phyloP scores from a whole-genome alignment of 2,888 invertebrate genomes.

The Erebia epiphron region DNA sequence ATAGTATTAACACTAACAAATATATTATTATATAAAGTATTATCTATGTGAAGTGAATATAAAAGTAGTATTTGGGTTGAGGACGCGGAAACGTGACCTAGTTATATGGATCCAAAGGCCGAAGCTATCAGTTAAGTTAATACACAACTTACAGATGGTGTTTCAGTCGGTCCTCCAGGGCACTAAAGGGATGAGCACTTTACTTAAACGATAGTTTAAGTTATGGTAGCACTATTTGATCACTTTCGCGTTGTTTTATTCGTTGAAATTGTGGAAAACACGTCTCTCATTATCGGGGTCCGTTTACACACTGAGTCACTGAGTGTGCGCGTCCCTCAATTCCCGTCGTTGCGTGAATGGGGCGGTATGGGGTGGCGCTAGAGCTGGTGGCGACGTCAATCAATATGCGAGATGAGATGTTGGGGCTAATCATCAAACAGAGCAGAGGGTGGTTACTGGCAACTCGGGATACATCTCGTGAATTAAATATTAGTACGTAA shows the following conservation, averaged over 20 bases:
- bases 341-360: slow-evolving; percentile 78
- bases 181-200: slow-evolving; percentile 38
- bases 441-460: slow-evolving; percentile 26
- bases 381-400: slow-evolving; percentile 75
- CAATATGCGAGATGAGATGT: slow-evolving; percentile 78
- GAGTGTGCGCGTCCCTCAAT: slow-evolving; percentile 79
- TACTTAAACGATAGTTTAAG: slow-evolving; percentile 39
- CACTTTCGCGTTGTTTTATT: slow-evolving; percentile 57
- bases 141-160: slow-evolving; percentile 67
- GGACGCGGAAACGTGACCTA: slow-evolving; percentile 79
- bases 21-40: not conserved
- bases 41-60: slow-evolving; percentile 27
- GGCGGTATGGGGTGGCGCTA: slow-evolving; percentile 78
- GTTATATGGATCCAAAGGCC: slow-evolving; percentile 46
- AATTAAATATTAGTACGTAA: not conserved
- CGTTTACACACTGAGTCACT: slow-evolving; percentile 73
- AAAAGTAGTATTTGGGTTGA: slow-evolving; percentile 61
- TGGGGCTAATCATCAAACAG: slow-evolving; percentile 57
- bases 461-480: not conserved
- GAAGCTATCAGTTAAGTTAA: slow-evolving; percentile 29
- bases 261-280: slow-evolving; percentile 34
- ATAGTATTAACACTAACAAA: not conserved
- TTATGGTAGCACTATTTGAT: slow-evolving; percentile 48
- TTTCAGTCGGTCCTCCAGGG: slow-evolving; percentile 69
- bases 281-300: slow-evolving; percentile 64